Evolutionary conservation across 2,888 invertebrate species (phyloP), one percentile per base, ranked within the genome.

Genomic region (Merodon equestris): DNA sequence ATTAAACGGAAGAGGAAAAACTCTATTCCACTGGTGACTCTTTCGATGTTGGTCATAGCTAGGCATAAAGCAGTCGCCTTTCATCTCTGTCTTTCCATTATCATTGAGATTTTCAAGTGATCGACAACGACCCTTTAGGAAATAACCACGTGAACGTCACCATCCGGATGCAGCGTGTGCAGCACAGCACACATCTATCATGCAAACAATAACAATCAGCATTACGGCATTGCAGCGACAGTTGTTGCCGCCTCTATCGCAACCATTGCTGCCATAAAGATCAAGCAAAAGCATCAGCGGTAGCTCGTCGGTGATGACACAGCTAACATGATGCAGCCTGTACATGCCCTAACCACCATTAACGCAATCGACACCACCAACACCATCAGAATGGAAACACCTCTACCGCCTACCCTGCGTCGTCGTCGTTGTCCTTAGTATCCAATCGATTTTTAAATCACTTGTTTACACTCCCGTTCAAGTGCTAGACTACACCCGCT

Each of bases 371-470:
- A n/a, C n/a, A n/a, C n/a, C n/a, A n/a, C n/a, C n/a, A n/a, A n/a
- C n/a, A n/a, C n/a, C n/a, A n/a, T 34, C 56, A 47, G 44, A 56
- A 47, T 56, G 40, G 27, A 56, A 45, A 42, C 63, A 57, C 13
- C 50, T 73, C 27, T 27, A 7, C 27, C 27, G 27, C 27, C 27
- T 27, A 7, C 27, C 27, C 2, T 27, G 27, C 27, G 27, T 27
- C 27, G 27, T 7, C 27, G 2, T 27, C 27, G 7, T 27, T 7
- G 27, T 27, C 73, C 63, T 61, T 53, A 48, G 73, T 9, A 68
- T 54, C 73, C 77, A 79, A 79, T 79, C 54, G 58, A 73, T 73
- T 67, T 68, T 73, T 68, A 73, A 77, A 72, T 67, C 77, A 67
- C 63, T 79, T 79, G 77, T 79, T 79, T 79, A 79, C 73, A 73